These are phyloP conservation scores for Sebastes melanostomus DNA, from an alignment of 2,797 vertebrate species.

Conservation along the genomic window DNA sequence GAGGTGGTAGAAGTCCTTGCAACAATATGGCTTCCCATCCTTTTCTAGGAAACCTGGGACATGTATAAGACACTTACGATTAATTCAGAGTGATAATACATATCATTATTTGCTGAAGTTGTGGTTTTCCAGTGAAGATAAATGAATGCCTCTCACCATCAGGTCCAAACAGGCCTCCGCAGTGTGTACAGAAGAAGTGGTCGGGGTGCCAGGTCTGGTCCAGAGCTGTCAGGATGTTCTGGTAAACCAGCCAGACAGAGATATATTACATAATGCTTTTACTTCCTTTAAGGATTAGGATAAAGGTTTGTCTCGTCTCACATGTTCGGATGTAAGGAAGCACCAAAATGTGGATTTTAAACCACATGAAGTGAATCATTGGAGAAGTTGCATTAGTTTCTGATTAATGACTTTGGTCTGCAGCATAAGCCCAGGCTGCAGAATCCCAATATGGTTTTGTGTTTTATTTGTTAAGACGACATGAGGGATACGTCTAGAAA, in stretches of 20 bases:
- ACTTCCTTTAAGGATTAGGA: constrained; percentile 30
- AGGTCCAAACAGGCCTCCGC: constrained; percentile 85
- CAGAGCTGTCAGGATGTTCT: constrained; percentile 93
- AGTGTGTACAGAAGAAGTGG: constrained; percentile 93
- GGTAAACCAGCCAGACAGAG: constrained; percentile 36
- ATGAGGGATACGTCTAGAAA: constrained; percentile 19
- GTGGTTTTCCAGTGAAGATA: neutral
- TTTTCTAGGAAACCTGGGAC: constrained; percentile 86
- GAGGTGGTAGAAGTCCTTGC: constrained; percentile 87
- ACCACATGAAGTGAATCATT: constrained; percentile 17
- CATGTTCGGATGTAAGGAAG: constrained; percentile 31
- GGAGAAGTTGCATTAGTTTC: constrained; percentile 23
- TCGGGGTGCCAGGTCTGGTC: constrained; percentile 93
- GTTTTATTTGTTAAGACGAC: constrained; percentile 34
- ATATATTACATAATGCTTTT: constrained; percentile 22
- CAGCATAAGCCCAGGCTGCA: constrained; percentile 23
- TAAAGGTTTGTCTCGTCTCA: constrained; percentile 24
- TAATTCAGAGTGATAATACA: neutral
- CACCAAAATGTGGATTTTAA: constrained; percentile 13
- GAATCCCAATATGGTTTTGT: constrained; percentile 38
- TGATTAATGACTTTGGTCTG: constrained; percentile 53
- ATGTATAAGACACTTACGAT: neutral
- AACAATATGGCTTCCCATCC: constrained; percentile 89
- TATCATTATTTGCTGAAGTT: constrained; percentile 7
- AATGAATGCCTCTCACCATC: constrained; percentile 78